Base-by-base conservation (phyloP, 2,113 vertebrate genomes). In the Corythaeola cristata region DNA sequence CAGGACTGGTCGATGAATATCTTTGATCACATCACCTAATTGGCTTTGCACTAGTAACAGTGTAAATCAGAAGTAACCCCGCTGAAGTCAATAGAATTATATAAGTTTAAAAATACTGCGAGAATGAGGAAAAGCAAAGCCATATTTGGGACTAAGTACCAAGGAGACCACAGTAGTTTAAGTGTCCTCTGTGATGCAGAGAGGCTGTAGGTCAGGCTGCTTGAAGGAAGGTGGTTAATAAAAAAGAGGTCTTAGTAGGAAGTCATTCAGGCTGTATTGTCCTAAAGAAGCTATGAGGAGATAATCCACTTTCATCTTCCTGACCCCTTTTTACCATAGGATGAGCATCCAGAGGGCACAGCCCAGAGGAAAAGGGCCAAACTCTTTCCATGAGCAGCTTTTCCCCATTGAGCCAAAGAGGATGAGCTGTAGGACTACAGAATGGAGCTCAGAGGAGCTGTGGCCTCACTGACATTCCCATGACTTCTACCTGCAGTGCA, bases 61-160 rank as follows among this genome's bases (percentile, higher is more conserved):
- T 35, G 69, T 64, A 86, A 78, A 93, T 77, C 60, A 71, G 88
- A 85, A 77, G 7, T 59, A 77, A 94, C 83, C 64, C 63, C 71
- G 17, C 52, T 30, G 63, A 67, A 90, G 52, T 77, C 92, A 84
- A 3, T 8, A 71, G 63, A 63, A 78, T 94, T 93, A 66, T 26
- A 30, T 8, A 41, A 58, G 20, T 1, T 90, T 67, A 88, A 83
- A 88, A 90, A 58, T 7, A 22, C 35, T 23, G 66, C 2, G 24
- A 87, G 79, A 44, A 89, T 33, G 37, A 71, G 37, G 74, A 77
- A 85, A 84, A 77, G 27, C 45, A 88, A 88, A 90, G 30, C 20
- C 33, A 16, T 14, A 5, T n/a, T 11, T 69, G 49, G 72, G 64
- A 30, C 35, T 44, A 33, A 88, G 55, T 17, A 49, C 35, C n/a